Evolutionary conservation across 2,113 vertebrate genomes (phyloP), one percentile per base, ranked within the genome.

Genomic region (Muscicapa adusta): DNA sequence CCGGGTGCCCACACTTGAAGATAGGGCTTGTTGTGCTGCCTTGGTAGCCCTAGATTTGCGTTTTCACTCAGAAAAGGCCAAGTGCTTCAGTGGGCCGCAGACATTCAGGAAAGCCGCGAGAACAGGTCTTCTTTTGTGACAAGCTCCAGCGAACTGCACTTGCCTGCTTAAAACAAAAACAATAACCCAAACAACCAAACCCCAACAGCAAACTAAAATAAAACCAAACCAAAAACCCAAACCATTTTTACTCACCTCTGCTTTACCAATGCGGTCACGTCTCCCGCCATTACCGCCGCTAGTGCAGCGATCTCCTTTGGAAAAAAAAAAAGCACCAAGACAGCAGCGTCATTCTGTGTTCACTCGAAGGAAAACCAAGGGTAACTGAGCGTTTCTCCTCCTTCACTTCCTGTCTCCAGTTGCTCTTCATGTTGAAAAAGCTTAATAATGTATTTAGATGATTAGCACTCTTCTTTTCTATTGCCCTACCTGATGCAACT

Each of bases 1-100:
- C 9, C 2, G 12, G 3, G 23, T 4, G 10, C 29, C 36, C 25
- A 0, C 3, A 7, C 2, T 0, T 6, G 11, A 43, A 16, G 17
- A 3, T 6, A 4, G 3, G 1, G 12, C 5, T 18, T 3, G 5
- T 5, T 47, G 47, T 47, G 47, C 19, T 56, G 9, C 29, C 23
- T 6, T 3, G 10, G 23, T 31, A 56, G 11, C 22, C 18, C 24
- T 5, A 14, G 9, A 8, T 48, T 48, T 38, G 7, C 43, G 4
- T 63, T 33, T 48, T 78, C 10, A 10, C 33, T 34, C 25, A 23
- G 60, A 50, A 58, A 29, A 54, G 28, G 28, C 3, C 23, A 28
- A 7, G 10, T 22, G 23, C 23, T 31, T 24, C 25, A 14, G 33
- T 26, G 33, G 6, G 7, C 78, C 34, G 43, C 73, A 24, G 34